Evolutionary conservation across 1,140 invertebrate species (phyloP).

Genomic region (Philopotamus ludificatus): DNA sequence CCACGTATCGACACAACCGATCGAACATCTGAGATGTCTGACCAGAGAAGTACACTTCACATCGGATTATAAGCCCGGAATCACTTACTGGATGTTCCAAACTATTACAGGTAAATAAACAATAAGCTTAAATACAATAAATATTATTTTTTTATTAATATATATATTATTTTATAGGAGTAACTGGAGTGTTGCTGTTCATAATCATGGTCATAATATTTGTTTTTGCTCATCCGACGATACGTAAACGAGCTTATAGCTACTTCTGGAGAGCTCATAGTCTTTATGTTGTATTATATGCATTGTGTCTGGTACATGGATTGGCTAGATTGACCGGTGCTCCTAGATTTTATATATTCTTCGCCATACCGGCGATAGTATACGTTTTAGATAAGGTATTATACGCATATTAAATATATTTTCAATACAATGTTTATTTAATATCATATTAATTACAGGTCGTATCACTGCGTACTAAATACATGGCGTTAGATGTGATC

Average conservation of each 20-base stretch:
- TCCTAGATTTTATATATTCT: conserved; percentile 94
- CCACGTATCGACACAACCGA: conserved; percentile 94
- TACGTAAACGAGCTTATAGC: conserved; percentile 91
- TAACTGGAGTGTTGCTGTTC: conserved; percentile 93
- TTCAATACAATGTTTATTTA: conserved; percentile 1
- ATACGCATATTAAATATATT: conserved; percentile 10
- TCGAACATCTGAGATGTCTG: conserved; percentile 90
- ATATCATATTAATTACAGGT: conserved; percentile 58
- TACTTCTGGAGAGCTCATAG: conserved; percentile 98
- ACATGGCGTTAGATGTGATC: conserved; percentile 91
- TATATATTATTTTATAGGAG: conserved; percentile 66
- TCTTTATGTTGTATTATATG: conserved; percentile 87
- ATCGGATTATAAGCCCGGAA: conserved; percentile 86
- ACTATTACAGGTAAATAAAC: conserved; percentile 84
- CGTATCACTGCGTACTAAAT: conserved; percentile 87
- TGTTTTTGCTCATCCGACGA: conserved; percentile 93
- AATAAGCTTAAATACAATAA: conserved; percentile 4
- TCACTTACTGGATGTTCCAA: conserved; percentile 93
- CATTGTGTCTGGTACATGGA: conserved; percentile 89
- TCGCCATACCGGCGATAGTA: conserved; percentile 87
- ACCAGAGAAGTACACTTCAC: conserved; percentile 93
- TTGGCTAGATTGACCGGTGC: conserved; percentile 90
- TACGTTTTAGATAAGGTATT: conserved; percentile 87
- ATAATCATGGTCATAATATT: conserved; percentile 95
- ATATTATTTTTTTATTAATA: conserved; percentile 15